Evolutionary conservation across 2,113 vertebrate species (phyloP).

Genomic region (Entomyzon cyanotis): DNA sequence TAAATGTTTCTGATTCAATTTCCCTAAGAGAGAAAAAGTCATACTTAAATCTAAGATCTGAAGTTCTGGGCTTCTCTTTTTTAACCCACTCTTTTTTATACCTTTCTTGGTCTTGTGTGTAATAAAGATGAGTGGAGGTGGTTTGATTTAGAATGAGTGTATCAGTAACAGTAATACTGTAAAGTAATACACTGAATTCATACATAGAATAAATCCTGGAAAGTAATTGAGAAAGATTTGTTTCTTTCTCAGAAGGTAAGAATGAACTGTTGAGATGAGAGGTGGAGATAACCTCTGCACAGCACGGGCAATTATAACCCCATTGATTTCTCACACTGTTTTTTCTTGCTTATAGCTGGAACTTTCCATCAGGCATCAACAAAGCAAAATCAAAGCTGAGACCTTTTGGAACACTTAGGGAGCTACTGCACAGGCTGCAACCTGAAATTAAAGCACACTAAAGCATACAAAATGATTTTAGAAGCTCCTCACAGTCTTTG

Average conservation of each 20-base stretch:
- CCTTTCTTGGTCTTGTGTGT: neutral
- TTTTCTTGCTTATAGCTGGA: neutral
- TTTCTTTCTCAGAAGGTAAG: neutral
- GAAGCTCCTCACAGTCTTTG: neutral
- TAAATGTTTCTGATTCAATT: slow-evolving; percentile 24
- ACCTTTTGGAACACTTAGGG: neutral
- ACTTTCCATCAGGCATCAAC: neutral
- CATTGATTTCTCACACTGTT: neutral
- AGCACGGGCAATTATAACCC: neutral
- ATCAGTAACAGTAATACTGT: neutral
- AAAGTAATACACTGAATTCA: neutral
- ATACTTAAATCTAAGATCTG: neutral
- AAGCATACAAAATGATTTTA: neutral
- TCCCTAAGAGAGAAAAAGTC: slow-evolving; percentile 16
- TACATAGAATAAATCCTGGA: neutral
- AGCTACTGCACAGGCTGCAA: neutral
- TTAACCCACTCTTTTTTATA: neutral
- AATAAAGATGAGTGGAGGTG: neutral
- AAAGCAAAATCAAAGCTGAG: neutral
- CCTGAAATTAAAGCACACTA: neutral
- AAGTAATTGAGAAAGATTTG: neutral
- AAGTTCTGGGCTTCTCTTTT: neutral
- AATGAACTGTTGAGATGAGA: neutral
- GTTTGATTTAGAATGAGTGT: neutral
- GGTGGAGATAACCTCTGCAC: neutral